Evolutionary conservation across 2,113 vertebrate genomes (phyloP).

Genomic region (Elephas maximus): DNA sequence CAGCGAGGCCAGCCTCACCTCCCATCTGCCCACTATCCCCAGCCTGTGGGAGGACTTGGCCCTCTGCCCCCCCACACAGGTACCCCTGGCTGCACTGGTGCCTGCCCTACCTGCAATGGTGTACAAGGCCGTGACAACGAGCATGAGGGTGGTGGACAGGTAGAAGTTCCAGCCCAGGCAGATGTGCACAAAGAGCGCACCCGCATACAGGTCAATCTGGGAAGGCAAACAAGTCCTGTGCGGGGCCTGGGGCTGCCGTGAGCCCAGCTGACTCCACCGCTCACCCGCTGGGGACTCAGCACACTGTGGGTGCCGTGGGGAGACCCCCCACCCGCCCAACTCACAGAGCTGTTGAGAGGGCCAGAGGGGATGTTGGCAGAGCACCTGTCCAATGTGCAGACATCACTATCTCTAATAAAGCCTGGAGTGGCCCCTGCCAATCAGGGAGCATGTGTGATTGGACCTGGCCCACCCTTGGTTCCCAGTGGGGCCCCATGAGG

Average conservation of each 20-base stretch:
- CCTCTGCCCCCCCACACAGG: neutral
- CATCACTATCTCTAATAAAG: neutral
- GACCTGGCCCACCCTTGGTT: neutral
- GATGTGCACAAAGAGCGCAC: conserved; percentile 95
- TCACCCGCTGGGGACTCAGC: neutral
- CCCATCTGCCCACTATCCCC: neutral
- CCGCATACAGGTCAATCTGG: conserved; percentile 95
- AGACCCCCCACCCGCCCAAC: accelerated
- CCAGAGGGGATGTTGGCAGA: neutral
- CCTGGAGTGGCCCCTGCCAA: neutral
- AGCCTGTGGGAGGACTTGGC: neutral
- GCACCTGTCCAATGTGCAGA: neutral
- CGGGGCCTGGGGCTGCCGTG: neutral
- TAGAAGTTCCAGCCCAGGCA: conserved; percentile 97
- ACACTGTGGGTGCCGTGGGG: neutral
- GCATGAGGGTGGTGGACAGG: conserved; percentile 93
- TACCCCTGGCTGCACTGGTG: neutral
- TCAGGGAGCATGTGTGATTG: neutral
- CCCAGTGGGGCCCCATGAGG: neutral
- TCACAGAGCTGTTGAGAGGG: neutral
- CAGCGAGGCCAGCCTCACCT: neutral
- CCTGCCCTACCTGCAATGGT: conserved; percentile 92
- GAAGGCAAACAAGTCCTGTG: neutral
- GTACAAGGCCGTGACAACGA: conserved; percentile 93
- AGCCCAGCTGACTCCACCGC: neutral